phyloP scores from a whole-genome alignment of 2,113 vertebrate genomes.

The Eurypyga helias region DNA sequence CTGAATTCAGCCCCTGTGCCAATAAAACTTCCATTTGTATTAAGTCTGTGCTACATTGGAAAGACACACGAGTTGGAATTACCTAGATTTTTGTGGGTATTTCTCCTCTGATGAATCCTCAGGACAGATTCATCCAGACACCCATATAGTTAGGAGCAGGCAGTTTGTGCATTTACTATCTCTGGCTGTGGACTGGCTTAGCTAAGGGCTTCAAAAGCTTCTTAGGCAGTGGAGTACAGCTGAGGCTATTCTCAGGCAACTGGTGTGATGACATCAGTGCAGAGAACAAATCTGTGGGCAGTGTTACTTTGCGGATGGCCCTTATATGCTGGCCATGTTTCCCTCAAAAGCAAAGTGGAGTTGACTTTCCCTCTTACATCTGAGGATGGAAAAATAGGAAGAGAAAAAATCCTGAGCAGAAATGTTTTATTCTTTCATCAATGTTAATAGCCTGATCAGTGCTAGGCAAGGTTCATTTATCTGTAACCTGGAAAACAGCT shows the following conservation, averaged over 20 bases:
- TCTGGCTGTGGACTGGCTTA: background rate
- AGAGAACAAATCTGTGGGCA: background rate
- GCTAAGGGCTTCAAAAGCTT: background rate
- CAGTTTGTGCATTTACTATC: background rate
- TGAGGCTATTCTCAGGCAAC: background rate
- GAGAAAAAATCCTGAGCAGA: background rate
- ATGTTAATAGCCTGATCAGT: background rate
- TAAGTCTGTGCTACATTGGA: background rate
- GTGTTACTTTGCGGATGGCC: background rate
- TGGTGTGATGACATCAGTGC: background rate
- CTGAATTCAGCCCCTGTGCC: background rate
- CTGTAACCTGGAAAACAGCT: background rate
- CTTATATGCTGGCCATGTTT: fast-evolving
- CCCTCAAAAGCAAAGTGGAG: background rate
- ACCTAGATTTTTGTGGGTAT: background rate
- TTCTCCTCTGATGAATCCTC: background rate
- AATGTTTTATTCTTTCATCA: background rate
- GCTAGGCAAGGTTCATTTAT: background rate
- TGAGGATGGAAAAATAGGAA: background rate
- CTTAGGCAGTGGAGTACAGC: background rate
- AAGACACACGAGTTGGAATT: background rate
- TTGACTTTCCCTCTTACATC: background rate
- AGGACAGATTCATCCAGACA: background rate
- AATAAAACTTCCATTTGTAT: slow-evolving; percentile 44
- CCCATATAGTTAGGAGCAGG: background rate